Conservation (phyloP, 2,888 invertebrate genomes). For the Pimpla rufipes region DNA sequence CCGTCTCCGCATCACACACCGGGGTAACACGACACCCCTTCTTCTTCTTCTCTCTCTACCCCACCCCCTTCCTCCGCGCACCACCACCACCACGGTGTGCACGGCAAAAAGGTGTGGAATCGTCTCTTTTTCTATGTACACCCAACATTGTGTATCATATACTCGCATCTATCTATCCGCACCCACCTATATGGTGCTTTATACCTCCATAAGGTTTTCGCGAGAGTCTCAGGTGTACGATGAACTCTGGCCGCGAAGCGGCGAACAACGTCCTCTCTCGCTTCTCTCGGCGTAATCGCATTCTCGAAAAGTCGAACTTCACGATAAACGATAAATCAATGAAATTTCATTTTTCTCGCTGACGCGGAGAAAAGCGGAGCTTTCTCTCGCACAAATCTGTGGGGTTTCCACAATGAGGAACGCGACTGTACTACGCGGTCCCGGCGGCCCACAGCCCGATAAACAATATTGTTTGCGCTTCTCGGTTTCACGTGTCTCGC, state of each 20-base stretch:
- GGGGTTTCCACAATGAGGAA: neutral
- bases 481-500: constrained; percentile 21
- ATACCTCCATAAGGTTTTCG: constrained; percentile 8
- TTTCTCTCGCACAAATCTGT: neutral
- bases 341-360: no score
- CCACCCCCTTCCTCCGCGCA: constrained; percentile 23
- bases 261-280: constrained; percentile 17
- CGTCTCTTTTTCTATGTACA: constrained; percentile 50
- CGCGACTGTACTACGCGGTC: neutral
- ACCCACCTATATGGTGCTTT: constrained; percentile 10
- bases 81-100: constrained; percentile 33
- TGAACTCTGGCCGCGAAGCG: constrained; percentile 16
- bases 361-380: no score
- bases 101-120: constrained; percentile 20
- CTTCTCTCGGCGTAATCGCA: neutral
- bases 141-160: constrained; percentile 43
- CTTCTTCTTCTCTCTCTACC: constrained; percentile 22
- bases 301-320: neutral
- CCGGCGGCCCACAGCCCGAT: neutral
- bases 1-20: constrained; percentile 74
- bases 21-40: constrained; percentile 81
- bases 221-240: constrained; percentile 29
- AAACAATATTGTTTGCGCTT: constrained; percentile 13
- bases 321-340: neutral
- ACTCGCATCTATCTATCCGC: constrained; percentile 42